Conservation (phyloP, 2,797 vertebrate genomes). For the Acridotheres tristis region DNA sequence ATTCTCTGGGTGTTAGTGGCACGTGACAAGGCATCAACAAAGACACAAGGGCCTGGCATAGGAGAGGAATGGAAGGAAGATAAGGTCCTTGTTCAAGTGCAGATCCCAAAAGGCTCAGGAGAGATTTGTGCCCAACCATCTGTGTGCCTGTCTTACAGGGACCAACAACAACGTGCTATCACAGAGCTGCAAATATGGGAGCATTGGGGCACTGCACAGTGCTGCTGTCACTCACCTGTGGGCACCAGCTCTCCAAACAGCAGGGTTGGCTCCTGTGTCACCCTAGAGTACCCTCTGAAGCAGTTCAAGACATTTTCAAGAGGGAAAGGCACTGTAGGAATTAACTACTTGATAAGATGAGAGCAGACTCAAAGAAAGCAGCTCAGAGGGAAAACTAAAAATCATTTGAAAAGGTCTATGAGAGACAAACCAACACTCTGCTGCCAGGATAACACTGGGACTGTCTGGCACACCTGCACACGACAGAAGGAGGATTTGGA, state of each 20-base stretch:
- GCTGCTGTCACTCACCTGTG: background rate
- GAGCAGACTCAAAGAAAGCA: background rate
- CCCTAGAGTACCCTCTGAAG: background rate
- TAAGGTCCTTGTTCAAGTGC: background rate
- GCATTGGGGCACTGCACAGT: background rate
- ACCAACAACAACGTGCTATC: accelerated
- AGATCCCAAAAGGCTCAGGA: background rate
- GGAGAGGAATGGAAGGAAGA: background rate
- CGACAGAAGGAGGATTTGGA: background rate
- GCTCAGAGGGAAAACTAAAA: background rate
- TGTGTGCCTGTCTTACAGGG: background rate
- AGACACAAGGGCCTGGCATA: accelerated
- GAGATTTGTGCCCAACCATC: background rate
- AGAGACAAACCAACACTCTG: background rate
- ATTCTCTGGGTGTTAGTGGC: background rate
- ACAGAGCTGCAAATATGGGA: accelerated
- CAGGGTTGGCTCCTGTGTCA: background rate
- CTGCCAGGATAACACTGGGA: background rate
- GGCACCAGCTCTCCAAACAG: background rate
- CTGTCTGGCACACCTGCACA: background rate
- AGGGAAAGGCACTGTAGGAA: background rate
- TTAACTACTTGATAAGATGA: background rate
- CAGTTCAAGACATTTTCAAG: background rate
- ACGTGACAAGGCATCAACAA: accelerated
- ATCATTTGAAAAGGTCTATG: background rate